These are phyloP conservation scores for Capitulum mitella DNA, from an alignment of 2,888 invertebrate species.

Conservation along the genomic window DNA sequence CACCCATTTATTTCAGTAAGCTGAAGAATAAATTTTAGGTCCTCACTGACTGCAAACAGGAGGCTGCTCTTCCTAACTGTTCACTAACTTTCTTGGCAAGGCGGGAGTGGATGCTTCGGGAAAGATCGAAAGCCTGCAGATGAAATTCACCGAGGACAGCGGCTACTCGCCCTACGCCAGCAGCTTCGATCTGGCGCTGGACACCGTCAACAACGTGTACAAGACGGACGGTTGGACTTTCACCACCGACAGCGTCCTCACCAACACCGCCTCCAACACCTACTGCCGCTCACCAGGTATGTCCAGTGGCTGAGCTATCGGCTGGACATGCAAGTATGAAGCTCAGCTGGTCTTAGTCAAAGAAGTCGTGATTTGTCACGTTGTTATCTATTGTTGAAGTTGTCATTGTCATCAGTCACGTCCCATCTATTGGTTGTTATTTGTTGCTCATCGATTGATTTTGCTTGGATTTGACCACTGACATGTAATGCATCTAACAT, in stretches of 20 bases:
- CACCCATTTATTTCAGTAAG: neutral
- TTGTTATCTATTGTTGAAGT: too few species aligned
- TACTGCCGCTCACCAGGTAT: conserved; percentile 62
- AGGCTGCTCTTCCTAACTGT: too few species aligned
- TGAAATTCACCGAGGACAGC: conserved; percentile 31
- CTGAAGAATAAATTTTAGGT: neutral
- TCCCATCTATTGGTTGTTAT: too few species aligned
- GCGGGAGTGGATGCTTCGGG: conserved; percentile 33
- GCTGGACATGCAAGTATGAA: too few species aligned
- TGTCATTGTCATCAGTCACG: too few species aligned
- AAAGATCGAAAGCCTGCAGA: conserved; percentile 28
- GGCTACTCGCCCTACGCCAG: conserved; percentile 29
- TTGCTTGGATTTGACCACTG: too few species aligned
- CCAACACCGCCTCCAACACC: conserved; percentile 62
- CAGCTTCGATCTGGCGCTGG: neutral
- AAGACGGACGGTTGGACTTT: conserved; percentile 46
- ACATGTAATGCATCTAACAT: too few species aligned
- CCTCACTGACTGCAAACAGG: neutral
- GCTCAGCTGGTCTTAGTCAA: too few species aligned
- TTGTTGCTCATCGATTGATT: too few species aligned
- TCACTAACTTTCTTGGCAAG: neutral
- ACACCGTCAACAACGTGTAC: conserved; percentile 30
- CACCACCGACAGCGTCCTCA: conserved; percentile 48
- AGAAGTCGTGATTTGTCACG: too few species aligned
- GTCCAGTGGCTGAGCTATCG: too few species aligned